These are phyloP conservation scores for Caenorhabditis macrosperma DNA, from an alignment of 2,888 invertebrate genomes.

Conservation along the genomic window DNA sequence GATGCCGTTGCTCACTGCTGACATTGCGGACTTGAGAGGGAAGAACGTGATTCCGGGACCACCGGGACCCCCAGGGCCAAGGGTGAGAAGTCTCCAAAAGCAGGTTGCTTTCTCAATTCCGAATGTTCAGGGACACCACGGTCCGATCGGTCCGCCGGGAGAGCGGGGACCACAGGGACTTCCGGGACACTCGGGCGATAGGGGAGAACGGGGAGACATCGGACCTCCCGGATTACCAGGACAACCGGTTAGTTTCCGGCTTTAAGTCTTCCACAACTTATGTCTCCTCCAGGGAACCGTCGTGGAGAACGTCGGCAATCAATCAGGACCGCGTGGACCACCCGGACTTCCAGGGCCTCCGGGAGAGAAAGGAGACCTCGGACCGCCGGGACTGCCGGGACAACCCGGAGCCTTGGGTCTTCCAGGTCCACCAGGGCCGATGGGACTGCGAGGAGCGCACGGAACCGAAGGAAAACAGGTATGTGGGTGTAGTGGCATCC, in stretches of 20 bases:
- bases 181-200: constrained; percentile 76
- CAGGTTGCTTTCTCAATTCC: too few species aligned
- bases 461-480: constrained; percentile 75
- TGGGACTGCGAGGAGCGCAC: constrained; percentile 71
- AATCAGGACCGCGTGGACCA: constrained; percentile 67
- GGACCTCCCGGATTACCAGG: constrained; percentile 77
- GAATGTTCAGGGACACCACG: constrained; percentile 51
- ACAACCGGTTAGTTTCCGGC: constrained; percentile 60
- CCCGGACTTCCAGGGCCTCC: constrained; percentile 71
- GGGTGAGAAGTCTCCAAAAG: constrained; percentile 45
- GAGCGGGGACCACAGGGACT: constrained; percentile 75
- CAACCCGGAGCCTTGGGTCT: constrained; percentile 76
- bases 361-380: constrained; percentile 75
- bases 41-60: constrained; percentile 67
- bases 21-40: constrained; percentile 62
- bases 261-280: background rate
- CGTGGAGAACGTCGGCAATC: constrained; percentile 56
- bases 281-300: constrained; percentile 40
- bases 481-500: constrained; percentile 46
- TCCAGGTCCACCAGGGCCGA: constrained; percentile 75
- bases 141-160: constrained; percentile 60
- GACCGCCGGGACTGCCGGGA: constrained; percentile 69
- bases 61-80: constrained; percentile 72
- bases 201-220: constrained; percentile 78
- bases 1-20: constrained; percentile 65